Evolutionary conservation across 2,797 vertebrate species (phyloP).

Genomic region (Cephalopachus bancanus): DNA sequence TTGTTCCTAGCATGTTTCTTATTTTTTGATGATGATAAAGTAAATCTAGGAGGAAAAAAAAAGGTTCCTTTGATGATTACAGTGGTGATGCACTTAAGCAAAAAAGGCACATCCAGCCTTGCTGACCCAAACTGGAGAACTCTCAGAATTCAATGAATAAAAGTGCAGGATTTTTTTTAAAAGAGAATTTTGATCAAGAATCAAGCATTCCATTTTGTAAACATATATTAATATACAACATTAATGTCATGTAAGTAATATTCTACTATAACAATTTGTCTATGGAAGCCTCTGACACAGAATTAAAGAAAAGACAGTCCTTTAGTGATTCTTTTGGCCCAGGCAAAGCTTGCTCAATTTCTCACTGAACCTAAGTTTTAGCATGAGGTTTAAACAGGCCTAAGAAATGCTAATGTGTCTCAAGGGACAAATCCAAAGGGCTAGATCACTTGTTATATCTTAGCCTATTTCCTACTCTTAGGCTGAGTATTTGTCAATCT

Average conservation of each 20-base stretch:
- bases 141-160: neutral
- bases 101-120: neutral
- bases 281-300: neutral
- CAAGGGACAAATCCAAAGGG: neutral
- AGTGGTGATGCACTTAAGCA: neutral
- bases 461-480: neutral
- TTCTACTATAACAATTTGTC: neutral
- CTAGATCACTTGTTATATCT: neutral
- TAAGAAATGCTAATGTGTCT: neutral
- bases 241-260: neutral
- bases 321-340: neutral
- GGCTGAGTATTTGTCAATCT: neutral
- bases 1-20: constrained; percentile 91
- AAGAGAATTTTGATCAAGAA: neutral
- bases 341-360: constrained; percentile 11
- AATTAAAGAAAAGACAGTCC: neutral
- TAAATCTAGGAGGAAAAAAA: constrained; percentile 90
- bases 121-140: neutral
- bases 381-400: neutral
- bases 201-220: constrained; percentile 14
- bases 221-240: neutral
- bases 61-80: neutral
- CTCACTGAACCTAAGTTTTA: neutral
- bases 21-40: constrained; percentile 88
- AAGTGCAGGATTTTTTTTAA: neutral